Evolutionary conservation across 2,888 invertebrate genomes (phyloP), one percentile per base, ranked within the genome.

Genomic region (Acanthosepion lycidas): DNA sequence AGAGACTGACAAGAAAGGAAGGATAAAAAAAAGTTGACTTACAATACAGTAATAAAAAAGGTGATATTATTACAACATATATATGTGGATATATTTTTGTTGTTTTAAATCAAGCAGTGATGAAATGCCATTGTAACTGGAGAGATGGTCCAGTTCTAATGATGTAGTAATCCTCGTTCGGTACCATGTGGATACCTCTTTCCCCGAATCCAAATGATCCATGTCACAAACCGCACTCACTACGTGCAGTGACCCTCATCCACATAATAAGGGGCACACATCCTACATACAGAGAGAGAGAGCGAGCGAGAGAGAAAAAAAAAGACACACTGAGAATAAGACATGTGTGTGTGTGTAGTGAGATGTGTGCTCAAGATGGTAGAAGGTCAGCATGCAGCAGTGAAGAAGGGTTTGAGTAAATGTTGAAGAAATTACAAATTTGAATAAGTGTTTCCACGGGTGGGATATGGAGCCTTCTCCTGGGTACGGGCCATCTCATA

Each of bases 401-500:
- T 78, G 33, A 78, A 78, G 6, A 18, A 15, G 51, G 93, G 93
- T 28, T 15, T 53, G 53, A 93, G 51, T 93, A 49, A 28, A 53
- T 93, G 49, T 49, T 49, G 93, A 53, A 92, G 92, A 42, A 93
- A 53, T 93, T 94, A 92, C 55, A 91, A 64, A 91, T 94, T 94
- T 48, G 59, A 94, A 28, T 94, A 94, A 55, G 94, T 94, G 94
- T 94, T 94, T 48, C 96, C 96, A 33, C 97, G 95, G 0, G 97
- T 96, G 20, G 97, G 97, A 95, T 97, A 97, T 0, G 97, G 96
- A 15, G 97, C 96, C 95, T 97, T 97, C 94, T 97, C 97, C 95
- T 96, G 96, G 94, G 96, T 96, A 94, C 96, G 95, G 0, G 97
- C 97, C 97, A 97, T 97, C 95, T 97, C 97, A 94, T 97, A 97